Base-by-base conservation (phyloP, 64 coral and sea anemone species). In the Montipora efflorescens region DNA sequence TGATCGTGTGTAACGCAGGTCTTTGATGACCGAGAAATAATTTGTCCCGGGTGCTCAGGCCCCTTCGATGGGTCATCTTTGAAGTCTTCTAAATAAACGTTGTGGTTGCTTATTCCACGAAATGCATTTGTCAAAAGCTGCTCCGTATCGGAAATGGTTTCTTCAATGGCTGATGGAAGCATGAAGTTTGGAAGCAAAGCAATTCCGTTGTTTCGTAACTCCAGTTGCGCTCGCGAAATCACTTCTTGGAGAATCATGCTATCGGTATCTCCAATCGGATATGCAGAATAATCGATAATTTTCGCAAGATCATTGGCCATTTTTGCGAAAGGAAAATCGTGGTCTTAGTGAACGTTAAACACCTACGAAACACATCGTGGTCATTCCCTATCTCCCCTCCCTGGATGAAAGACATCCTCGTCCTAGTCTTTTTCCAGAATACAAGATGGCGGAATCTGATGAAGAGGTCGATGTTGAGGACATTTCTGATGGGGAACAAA, bases 51-150 rank as follows among this genome's bases (percentile, higher is more conserved):
- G 49, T 81, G 77, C 1, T 90, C 57, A 8, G 12, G 13, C 4
- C 46, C 44, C 44, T 47, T 48, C n/a, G 43, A 22, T 13, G 15
- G n/a, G 11, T 81, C 76, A 4, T 58, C 44, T 46, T 66, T 67
- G 23, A 5, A 48, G 10, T 90, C 89, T 50, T 90, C 89, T 28
- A 90, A 44, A 72, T 90, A 90, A 52, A 90, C 89, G 48, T 80
- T 90, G 52, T 90, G 89, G 9, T 77, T 23, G 20, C 61, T 49
- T n/a, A 50, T 68, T 50, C 46, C 79, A 80, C 89, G 76, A 47
- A 25, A 90, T 48, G 89, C 76, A 3, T 48, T 45, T 6, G 68
- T 5, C 21, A 51, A 50, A 47, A 14, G 15, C 48, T 90, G 23
- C 19, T 90, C 74, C 0, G 67, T 59, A 28, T 68, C 59, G 22